phyloP scores from a whole-genome alignment of 2,797 vertebrate species.

The Prionace glauca region DNA sequence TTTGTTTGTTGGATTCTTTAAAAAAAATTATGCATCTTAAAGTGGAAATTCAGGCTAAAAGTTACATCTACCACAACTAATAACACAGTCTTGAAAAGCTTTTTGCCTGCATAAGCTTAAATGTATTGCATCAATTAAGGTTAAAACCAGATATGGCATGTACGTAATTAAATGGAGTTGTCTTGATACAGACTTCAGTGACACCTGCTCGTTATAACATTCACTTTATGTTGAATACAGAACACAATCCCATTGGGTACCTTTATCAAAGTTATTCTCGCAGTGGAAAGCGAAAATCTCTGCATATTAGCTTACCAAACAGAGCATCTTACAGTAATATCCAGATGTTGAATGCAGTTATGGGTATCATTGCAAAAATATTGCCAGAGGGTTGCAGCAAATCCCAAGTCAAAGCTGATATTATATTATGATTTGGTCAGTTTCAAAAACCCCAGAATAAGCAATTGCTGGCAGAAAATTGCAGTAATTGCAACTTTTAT shows the following conservation, averaged over 20 bases:
- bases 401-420: slow-evolving; percentile 13
- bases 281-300: neutral
- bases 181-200: neutral
- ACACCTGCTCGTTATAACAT: neutral
- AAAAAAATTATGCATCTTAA: neutral
- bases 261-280: slow-evolving; percentile 8
- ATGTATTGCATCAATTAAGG: neutral
- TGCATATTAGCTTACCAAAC: neutral
- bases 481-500: neutral
- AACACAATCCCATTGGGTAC: neutral
- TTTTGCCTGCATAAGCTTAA: neutral
- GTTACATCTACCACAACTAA: neutral
- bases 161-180: neutral
- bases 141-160: neutral
- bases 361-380: neutral
- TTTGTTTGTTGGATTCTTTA: slow-evolving; percentile 6
- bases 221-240: neutral
- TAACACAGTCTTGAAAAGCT: neutral
- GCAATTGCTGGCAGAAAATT: neutral
- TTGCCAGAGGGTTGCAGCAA: neutral
- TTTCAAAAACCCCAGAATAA: neutral
- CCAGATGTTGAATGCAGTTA: neutral
- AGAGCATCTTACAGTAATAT: too few relatives aligned
- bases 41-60: neutral
- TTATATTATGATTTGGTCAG: neutral